A percentile compares a stretch with the other conserved stretches of the same genome.
Conservation (phyloP, 2,113 vertebrate genomes). For the Hippoglossus stenolepis region DNA sequence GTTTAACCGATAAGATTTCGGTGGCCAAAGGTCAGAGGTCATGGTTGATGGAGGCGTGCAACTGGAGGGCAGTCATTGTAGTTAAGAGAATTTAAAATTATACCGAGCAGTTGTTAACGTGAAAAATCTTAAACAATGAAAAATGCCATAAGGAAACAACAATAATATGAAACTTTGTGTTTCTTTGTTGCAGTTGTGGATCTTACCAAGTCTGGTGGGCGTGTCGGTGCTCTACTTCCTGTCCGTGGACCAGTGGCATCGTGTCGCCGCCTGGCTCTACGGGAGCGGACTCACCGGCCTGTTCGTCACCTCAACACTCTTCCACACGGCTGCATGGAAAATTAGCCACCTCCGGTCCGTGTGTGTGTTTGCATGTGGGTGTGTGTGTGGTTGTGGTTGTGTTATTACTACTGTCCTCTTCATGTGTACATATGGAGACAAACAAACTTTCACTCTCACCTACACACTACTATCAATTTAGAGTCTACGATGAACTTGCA, state of each 20-base stretch:
- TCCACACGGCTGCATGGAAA: constrained; percentile 93
- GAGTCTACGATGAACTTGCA: no score
- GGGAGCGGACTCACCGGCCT: constrained; percentile 90
- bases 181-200: constrained; percentile 86
- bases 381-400: constrained; percentile 15
- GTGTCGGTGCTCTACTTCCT: constrained; percentile 90
- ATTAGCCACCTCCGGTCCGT: constrained; percentile 90
- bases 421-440: no score
- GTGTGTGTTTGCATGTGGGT: constrained; percentile 33
- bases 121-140: no score
- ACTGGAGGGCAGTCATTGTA: no score
- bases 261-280: constrained; percentile 90
- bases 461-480: no score
- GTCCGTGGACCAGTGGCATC: constrained; percentile 88
- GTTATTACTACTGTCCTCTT: background rate
- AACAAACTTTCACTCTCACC: no score
- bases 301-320: constrained; percentile 91
- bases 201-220: constrained; percentile 91
- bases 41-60: no score
- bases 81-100: no score
- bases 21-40: no score
- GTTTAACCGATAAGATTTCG: no score
- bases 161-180: background rate
- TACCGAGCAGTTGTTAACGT: no score
- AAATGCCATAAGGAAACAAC: no score